phyloP scores from a whole-genome alignment of 2,113 vertebrate genomes.

The Tenrec ecaudatus region DNA sequence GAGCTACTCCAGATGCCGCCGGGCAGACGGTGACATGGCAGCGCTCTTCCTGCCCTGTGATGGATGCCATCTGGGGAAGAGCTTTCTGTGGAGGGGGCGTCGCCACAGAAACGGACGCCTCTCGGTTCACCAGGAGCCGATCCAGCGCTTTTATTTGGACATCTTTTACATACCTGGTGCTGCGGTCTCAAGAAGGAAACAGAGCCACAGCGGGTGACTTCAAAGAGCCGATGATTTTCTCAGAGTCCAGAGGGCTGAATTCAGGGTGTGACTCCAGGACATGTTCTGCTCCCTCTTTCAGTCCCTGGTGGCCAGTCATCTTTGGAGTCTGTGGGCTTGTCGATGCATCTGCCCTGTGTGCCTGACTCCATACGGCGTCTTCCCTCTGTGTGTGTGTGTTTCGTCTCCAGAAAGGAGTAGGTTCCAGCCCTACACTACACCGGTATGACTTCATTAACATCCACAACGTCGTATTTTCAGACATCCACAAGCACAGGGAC shows the following conservation, averaged over 20 bases:
- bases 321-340: neutral
- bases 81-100: neutral
- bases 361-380: neutral
- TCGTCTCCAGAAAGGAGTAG: neutral
- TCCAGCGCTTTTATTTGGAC: neutral
- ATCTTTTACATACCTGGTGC: neutral
- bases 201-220: neutral
- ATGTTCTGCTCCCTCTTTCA: neutral
- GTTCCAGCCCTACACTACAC: neutral
- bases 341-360: neutral
- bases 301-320: neutral
- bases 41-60: slow-evolving; percentile 36
- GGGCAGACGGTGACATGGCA: slow-evolving; percentile 40
- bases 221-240: neutral
- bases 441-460: neutral
- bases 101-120: neutral
- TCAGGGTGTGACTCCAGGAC: neutral
- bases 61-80: neutral
- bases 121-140: neutral
- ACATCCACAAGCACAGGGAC: neutral
- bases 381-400: neutral
- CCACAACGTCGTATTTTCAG: neutral
- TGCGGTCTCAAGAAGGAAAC: neutral
- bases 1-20: slow-evolving; percentile 55
- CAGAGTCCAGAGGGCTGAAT: neutral